Percentiles rank a stretch among this genome's conserved stretches.
Evolutionary conservation across 2,888 invertebrate species (phyloP).

Genomic region (Clostera curtula): DNA sequence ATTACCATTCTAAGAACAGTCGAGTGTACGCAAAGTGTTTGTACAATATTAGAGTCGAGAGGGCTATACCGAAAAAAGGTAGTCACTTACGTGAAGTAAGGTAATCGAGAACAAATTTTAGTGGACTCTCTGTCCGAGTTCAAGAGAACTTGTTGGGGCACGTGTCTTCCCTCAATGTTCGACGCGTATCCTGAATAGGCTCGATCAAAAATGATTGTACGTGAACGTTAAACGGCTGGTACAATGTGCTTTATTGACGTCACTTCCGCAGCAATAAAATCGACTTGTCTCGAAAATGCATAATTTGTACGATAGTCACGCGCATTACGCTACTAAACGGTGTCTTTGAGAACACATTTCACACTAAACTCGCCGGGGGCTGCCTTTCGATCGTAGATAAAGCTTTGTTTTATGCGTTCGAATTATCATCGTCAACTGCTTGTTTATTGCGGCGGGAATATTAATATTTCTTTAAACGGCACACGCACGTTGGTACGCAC

Average conservation of each 20-base stretch:
- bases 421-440: slow-evolving; percentile 65
- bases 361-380: slow-evolving; percentile 65
- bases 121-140: slow-evolving; percentile 16
- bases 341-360: slow-evolving; percentile 72
- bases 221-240: slow-evolving; percentile 65
- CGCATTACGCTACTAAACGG: slow-evolving; percentile 71
- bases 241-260: slow-evolving; percentile 70
- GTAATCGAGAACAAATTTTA: slow-evolving; percentile 24
- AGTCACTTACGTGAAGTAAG: slow-evolving; percentile 10
- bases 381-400: slow-evolving; percentile 64
- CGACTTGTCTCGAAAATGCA: slow-evolving; percentile 69
- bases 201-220: slow-evolving; percentile 65
- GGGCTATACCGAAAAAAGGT: slow-evolving; percentile 16
- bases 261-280: slow-evolving; percentile 71
- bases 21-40: slow-evolving; percentile 19
- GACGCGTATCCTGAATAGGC: slow-evolving; percentile 53
- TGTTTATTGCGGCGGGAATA: slow-evolving; percentile 61
- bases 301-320: slow-evolving; percentile 73
- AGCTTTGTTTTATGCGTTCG: slow-evolving; percentile 67
- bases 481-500: no score
- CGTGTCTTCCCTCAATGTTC: slow-evolving; percentile 32
- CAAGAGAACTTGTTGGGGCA: slow-evolving; percentile 11
- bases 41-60: slow-evolving; percentile 18
- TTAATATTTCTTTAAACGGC: slow-evolving; percentile 67
- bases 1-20: slow-evolving; percentile 21